Conservation (phyloP, 2,797 vertebrate species). For the Lindbergichthys nudifrons region DNA sequence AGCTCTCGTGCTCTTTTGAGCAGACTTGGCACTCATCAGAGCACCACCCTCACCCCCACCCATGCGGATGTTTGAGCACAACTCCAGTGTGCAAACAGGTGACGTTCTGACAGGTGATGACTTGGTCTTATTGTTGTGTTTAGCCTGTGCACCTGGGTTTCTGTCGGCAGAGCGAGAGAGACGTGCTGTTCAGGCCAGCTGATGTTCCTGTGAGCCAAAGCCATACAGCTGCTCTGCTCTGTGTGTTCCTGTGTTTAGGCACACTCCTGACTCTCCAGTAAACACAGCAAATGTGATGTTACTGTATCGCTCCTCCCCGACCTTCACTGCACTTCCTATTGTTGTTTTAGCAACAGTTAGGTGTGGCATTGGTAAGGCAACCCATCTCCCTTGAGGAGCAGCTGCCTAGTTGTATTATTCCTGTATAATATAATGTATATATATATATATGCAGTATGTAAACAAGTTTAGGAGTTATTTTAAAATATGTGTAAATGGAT, state of each 20-base stretch:
- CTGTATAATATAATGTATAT: too few species aligned
- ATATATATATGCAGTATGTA: too few species aligned
- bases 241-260: slow-evolving; percentile 46
- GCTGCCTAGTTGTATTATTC: too few species aligned
- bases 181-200: slow-evolving; percentile 47
- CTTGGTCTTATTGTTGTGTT: slow-evolving; percentile 61
- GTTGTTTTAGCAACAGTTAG: slow-evolving; percentile 22
- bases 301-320: slow-evolving; percentile 24
- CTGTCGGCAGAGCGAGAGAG: slow-evolving; percentile 32
- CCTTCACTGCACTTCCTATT: slow-evolving; percentile 20
- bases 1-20: slow-evolving; percentile 38
- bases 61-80: slow-evolving; percentile 52
- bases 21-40: slow-evolving; percentile 28
- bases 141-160: slow-evolving; percentile 69
- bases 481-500: too few species aligned
- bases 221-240: slow-evolving; percentile 64
- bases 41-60: slow-evolving; percentile 12
- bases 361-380: neutral
- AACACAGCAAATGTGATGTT: slow-evolving; percentile 59
- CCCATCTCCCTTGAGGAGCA: neutral
- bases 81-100: slow-evolving; percentile 61
- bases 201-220: slow-evolving; percentile 62
- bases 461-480: too few species aligned
- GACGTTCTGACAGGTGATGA: slow-evolving; percentile 67
- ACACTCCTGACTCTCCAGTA: slow-evolving; percentile 50